Base-by-base conservation (phyloP, 2,888 invertebrate species). In the Mimas tiliae region DNA sequence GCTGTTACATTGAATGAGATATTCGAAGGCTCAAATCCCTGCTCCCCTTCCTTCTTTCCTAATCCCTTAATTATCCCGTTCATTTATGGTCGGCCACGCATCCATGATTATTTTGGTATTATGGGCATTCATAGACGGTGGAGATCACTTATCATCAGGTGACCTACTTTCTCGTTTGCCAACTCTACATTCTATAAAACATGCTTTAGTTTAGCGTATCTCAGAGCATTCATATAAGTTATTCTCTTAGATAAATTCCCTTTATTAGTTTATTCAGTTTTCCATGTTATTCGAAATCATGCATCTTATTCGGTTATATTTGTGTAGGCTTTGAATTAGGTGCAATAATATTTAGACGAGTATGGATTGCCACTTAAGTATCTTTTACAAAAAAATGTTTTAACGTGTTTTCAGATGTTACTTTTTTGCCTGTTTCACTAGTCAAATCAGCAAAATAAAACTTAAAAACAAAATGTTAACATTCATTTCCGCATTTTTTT, bases 401-500 rank as follows among this genome's bases (percentile, higher is more conserved):
- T 3, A 34, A 2, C 53, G 3, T 33, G 52, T 27, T 52, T 1
- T 34, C 2, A 1, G 12, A 34, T 34, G 2, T 1, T 19, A 50
- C 19, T 50, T 50, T 50, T 8, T 7, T 50, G 8, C 2, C 7
- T 50, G 9, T 19, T 19, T 21, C 14, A 9, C 4, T 16, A 50
- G 16, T 19, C 16, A 50, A 50, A 50, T 19, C 16, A 50, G 50
- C 50, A 19, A 50, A 50, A 50, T n/a, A 12, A 58, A 19, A 19
- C 42, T 19, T n/a, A 9, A 12, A 42, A 38, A 58, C 19, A n/a
- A 42, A 19, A 19, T 42, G 42, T 58, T 42, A 38, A 21, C 16
- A 58, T 55, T n/a, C 6, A 16, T 42, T 58, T 58, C 58, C 58
- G 58, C 42, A 58, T 58, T 58, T 58, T 58, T 42, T 42, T 38